These are phyloP conservation scores for Tetropium fuscum DNA, from an alignment of 2,888 invertebrate species.

Conservation along the genomic window DNA sequence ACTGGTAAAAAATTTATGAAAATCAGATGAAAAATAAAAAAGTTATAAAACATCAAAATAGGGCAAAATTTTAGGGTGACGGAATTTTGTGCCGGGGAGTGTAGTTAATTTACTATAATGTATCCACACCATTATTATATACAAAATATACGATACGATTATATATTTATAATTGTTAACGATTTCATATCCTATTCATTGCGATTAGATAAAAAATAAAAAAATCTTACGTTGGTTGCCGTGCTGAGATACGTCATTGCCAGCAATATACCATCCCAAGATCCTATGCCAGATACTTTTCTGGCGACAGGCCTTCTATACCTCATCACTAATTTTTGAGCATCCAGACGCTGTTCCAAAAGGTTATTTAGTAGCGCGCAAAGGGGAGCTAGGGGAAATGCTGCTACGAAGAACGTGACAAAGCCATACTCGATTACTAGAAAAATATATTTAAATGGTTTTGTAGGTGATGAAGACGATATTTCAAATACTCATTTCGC, in stretches of 20 bases:
- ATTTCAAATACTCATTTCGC: conserved; percentile 58
- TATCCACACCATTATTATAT: no score
- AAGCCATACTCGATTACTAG: conserved; percentile 75
- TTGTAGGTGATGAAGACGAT: neutral
- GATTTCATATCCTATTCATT: no score
- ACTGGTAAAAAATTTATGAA: no score
- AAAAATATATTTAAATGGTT: neutral
- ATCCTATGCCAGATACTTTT: conserved; percentile 46
- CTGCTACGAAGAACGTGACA: conserved; percentile 74
- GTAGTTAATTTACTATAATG: no score
- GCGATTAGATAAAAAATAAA: no score
- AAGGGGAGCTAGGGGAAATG: conserved; percentile 75
- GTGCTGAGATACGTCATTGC: conserved; percentile 50
- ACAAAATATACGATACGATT: no score
- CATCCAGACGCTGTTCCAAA: conserved; percentile 67
- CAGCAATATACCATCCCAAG: conserved; percentile 53
- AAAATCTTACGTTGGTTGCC: conserved; percentile 53
- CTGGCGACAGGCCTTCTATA: conserved; percentile 51
- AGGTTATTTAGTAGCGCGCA: conserved; percentile 74
- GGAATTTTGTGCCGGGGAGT: no score
- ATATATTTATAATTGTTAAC: no score
- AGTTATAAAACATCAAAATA: no score
- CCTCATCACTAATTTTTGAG: conserved; percentile 45
- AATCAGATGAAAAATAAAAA: no score
- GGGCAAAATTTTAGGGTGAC: no score